Base-by-base conservation (phyloP, 2,888 invertebrate species). In the Lypha dubia region DNA sequence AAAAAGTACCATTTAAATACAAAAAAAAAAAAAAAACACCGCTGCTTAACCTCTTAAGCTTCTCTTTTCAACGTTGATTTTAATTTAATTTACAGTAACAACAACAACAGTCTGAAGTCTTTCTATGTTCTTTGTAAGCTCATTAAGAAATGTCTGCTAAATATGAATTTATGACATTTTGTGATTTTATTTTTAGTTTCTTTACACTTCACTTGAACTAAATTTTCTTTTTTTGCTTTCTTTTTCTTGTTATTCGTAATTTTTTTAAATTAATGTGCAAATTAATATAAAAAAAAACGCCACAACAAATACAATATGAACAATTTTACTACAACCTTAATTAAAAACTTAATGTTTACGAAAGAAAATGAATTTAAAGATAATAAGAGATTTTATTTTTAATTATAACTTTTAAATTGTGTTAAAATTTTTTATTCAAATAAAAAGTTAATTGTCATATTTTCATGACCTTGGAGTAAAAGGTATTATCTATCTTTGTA, bases 111-210 rank as follows among this genome's bases (percentile, higher is more conserved):
- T n/a, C n/a, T 44, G 22, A 75, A 38, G 28, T 51, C 7, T 32
- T 17, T 17, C n/a, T 58, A 11, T 41, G 63, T n/a, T n/a, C 58
- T 71, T 84, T 79, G 60, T 76, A n/a, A 65, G 32, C 75, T 84
- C 67, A 84, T 84, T 84, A 79, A 68, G 49, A 79, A n/a, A 75
- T 56, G 79, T 84, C 83, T 75, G 75, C 65, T 84, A 60, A 79
- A 76, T 84, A 65, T 71, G 79, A 84, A 79, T 84, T 79, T 84
- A 84, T 84, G 79, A 60, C 71, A 60, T 49, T 60, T 79, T 58
- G 6, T 68, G 60, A 68, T 77, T 60, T 63, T 62, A 20, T 63
- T 38, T 28, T 44, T 20, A 53, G 28, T 49, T 70, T 62, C 41
- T 41, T 44, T 77, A 38, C 65, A 73, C 73, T 80, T 65, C 63